These are phyloP conservation scores for Aphidius ervi DNA, from an alignment of 1,140 invertebrate genomes.

Conservation along the genomic window DNA sequence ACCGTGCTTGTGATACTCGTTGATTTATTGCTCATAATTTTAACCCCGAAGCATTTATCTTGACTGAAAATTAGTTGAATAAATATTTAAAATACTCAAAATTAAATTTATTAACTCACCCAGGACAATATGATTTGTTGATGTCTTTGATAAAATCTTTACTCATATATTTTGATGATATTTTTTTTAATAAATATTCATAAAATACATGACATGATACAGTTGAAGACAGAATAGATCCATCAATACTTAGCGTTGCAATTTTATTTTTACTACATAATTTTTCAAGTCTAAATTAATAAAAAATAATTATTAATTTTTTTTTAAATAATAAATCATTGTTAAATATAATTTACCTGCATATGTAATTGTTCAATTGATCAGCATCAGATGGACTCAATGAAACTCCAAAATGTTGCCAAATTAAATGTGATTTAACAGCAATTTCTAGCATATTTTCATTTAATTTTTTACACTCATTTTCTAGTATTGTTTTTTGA, in stretches of 20 bases:
- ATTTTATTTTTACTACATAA: slow-evolving; percentile 13
- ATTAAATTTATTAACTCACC: slow-evolving; percentile 19
- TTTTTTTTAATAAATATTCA: slow-evolving; percentile 32
- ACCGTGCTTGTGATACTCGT: background rate
- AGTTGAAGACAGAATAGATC: slow-evolving; percentile 32
- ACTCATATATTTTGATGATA: slow-evolving; percentile 25
- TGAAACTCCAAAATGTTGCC: slow-evolving; percentile 37
- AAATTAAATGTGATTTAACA: slow-evolving; percentile 35
- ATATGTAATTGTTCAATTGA: slow-evolving; percentile 18
- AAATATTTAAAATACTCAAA: background rate
- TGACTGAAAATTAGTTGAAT: background rate
- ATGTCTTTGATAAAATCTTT: slow-evolving; percentile 13
- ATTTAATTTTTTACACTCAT: slow-evolving; percentile 23
- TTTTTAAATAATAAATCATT: background rate
- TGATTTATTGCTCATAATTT: slow-evolving; percentile 14
- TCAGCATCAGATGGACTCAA: slow-evolving; percentile 29
- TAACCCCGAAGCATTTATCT: slow-evolving; percentile 11
- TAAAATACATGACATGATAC: slow-evolving; percentile 39
- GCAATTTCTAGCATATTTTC: slow-evolving; percentile 33
- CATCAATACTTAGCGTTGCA: slow-evolving; percentile 28
- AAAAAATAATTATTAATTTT: no score
- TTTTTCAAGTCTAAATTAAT: background rate
- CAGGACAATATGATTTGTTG: slow-evolving; percentile 25
- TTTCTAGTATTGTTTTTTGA: slow-evolving; percentile 30
- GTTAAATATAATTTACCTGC: slow-evolving; percentile 13